phyloP scores from a whole-genome alignment of 2,113 vertebrate species.

The Glaucidium brasilianum region DNA sequence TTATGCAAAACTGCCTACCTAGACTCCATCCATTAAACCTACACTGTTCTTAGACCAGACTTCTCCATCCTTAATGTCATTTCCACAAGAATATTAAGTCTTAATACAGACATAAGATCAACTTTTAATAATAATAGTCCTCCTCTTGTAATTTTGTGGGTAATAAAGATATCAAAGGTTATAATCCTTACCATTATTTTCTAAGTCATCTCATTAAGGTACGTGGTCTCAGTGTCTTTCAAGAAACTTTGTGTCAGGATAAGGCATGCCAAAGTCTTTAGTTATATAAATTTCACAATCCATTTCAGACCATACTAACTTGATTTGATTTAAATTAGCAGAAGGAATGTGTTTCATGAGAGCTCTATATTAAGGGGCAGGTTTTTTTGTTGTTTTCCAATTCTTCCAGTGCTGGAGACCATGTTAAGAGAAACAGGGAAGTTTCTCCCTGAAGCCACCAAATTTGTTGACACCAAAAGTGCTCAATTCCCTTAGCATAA shows the following conservation, averaged over 20 bases:
- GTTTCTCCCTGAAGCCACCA: background rate
- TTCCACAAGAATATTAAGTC: constrained; percentile 44
- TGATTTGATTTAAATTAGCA: constrained; percentile 62
- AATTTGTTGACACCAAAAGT: background rate
- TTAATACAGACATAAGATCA: constrained; percentile 28
- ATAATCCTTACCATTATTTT: constrained; percentile 45
- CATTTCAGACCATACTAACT: constrained; percentile 12
- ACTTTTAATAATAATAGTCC: constrained; percentile 26
- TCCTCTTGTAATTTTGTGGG: constrained; percentile 24
- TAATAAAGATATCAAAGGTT: constrained; percentile 44
- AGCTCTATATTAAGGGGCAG: background rate
- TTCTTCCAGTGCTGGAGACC: background rate
- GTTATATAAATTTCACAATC: constrained; percentile 39
- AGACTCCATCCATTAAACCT: constrained; percentile 34
- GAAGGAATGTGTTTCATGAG: constrained; percentile 41
- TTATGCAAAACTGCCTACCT: constrained; percentile 28
- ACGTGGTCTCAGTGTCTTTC: constrained; percentile 30
- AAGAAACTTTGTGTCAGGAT: constrained; percentile 26
- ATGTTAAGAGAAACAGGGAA: background rate
- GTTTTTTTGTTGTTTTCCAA: background rate
- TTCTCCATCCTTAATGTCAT: constrained; percentile 25
- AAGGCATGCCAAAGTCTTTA: constrained; percentile 16
- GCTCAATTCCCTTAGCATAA: background rate
- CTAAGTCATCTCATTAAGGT: constrained; percentile 43
- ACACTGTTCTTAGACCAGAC: background rate